These are phyloP conservation scores for Sciurus vulgaris DNA, from an alignment of 2,797 vertebrate species.

Conservation along the genomic window DNA sequence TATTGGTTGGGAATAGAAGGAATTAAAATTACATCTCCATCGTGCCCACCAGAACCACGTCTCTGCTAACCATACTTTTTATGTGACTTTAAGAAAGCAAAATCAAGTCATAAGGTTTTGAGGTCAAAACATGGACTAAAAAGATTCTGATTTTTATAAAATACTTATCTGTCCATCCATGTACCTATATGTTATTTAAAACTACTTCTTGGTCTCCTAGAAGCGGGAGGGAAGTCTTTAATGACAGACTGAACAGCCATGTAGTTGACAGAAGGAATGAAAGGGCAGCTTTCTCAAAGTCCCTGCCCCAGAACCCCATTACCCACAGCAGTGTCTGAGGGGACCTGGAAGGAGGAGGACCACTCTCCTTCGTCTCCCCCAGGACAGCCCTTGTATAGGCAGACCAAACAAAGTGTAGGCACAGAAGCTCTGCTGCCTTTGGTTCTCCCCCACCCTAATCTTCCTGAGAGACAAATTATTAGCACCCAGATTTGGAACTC, in stretches of 20 bases:
- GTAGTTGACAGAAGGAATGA: not conserved
- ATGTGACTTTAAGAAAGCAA: slow-evolving; percentile 62
- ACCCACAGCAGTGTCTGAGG: accelerated
- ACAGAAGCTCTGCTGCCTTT: not conserved
- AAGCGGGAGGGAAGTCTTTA: not conserved
- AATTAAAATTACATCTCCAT: slow-evolving; percentile 80
- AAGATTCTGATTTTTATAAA: not conserved
- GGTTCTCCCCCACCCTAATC: not conserved
- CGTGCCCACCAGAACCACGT: slow-evolving; percentile 65
- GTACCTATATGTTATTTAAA: not conserved
- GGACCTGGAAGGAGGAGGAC: not conserved
- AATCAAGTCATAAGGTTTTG: slow-evolving; percentile 57
- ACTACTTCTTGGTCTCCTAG: not conserved
- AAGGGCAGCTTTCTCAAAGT: not conserved
- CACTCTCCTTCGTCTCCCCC: not conserved
- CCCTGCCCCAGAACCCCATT: not conserved
- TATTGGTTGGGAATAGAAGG: slow-evolving; percentile 78
- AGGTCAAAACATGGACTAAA: slow-evolving; percentile 51
- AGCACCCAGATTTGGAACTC: not conserved
- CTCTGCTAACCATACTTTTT: slow-evolving; percentile 63
- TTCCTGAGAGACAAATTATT: not conserved
- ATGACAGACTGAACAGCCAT: not conserved
- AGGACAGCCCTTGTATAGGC: not conserved
- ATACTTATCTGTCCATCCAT: not conserved
- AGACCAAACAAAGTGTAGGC: not conserved